Percentiles rank a stretch among this genome's conserved stretches.
These are phyloP conservation scores for Notospermus geniculatus DNA, from an alignment of 1,140 invertebrate genomes.

Conservation along the genomic window DNA sequence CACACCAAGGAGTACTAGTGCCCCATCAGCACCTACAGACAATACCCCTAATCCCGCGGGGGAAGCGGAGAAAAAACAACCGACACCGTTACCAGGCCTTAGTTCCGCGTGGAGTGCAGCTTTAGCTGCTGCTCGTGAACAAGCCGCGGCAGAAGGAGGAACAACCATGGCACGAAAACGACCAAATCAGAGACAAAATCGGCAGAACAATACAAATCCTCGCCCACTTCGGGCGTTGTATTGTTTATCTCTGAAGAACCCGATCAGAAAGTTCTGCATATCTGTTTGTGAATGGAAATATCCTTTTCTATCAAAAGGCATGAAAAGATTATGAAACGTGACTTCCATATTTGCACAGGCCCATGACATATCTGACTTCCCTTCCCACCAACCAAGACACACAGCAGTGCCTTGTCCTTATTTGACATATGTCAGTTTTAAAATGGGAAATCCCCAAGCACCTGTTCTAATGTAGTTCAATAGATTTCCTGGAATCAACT, in stretches of 20 bases:
- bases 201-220: constrained; percentile 41
- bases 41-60: no score
- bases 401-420: no score
- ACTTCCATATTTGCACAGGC: no score
- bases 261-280: constrained; percentile 91
- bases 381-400: no score
- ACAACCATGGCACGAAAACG: constrained; percentile 40
- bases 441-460: no score
- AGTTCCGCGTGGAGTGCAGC: constrained; percentile 59
- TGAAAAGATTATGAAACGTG: no score
- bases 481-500: no score
- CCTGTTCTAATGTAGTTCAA: no score
- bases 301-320: constrained; percentile 41
- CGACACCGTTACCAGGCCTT: constrained; percentile 16
- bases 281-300: constrained; percentile 99
- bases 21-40: no score
- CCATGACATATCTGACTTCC: no score
- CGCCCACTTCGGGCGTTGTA: constrained; percentile 86
- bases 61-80: no score
- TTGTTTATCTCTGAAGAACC: constrained; percentile 91
- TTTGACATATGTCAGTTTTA: no score
- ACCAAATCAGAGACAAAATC: constrained; percentile 56
- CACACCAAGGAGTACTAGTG: constrained; percentile 2
- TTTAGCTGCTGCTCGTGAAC: constrained; percentile 78
- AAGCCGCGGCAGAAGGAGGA: constrained; percentile 19